Evolutionary conservation across 2,113 vertebrate genomes (phyloP), one percentile per base, ranked within the genome.

Genomic region (Phainopepla nitens): DNA sequence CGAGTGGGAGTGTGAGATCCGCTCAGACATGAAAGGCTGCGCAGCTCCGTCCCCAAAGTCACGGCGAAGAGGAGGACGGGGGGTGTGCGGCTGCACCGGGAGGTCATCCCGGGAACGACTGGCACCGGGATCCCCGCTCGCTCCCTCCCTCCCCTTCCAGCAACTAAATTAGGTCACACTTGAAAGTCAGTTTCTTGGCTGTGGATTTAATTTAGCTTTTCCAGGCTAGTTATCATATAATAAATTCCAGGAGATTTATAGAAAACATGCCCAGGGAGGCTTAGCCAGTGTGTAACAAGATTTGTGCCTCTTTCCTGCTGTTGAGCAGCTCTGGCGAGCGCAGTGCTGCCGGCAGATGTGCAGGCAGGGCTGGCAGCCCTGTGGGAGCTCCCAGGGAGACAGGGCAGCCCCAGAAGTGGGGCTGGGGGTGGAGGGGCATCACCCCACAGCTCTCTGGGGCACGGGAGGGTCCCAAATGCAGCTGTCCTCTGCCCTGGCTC

Each of bases 181-280:
- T 95, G 65, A 95, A 97, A 96, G 96, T 94, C 95, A 83, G 90
- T 91, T 94, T 94, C 95, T 95, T 96, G 94, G 87, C 83, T 76
- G 72, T 58, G 96, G 96, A 92, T 94, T 97, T 96, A 81, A 75
- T 96, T 96, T 94, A 80, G 96, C 87, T 97, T 96, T 96, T 96
- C 94, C 96, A 96, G 94, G 94, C 93, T 95, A 94, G 96, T 96
- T 90, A 96, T 95, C 77, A 56, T 95, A 83, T 86, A 87, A 96
- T 95, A 96, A 96, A 87, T 95, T 95, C 94, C 87, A 76, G 85
- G 95, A 91, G 94, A 96, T 96, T 97, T 97, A 96, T 90, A 95
- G 92, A 93, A 97, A 97, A 95, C 94, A 87, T 65, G 94, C 94
- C 96, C 93, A 60, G 95, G 79, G 96, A 97, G 93, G 93, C 94